phyloP scores from a whole-genome alignment of 2,888 invertebrate species.

The Plutella xylostella region DNA sequence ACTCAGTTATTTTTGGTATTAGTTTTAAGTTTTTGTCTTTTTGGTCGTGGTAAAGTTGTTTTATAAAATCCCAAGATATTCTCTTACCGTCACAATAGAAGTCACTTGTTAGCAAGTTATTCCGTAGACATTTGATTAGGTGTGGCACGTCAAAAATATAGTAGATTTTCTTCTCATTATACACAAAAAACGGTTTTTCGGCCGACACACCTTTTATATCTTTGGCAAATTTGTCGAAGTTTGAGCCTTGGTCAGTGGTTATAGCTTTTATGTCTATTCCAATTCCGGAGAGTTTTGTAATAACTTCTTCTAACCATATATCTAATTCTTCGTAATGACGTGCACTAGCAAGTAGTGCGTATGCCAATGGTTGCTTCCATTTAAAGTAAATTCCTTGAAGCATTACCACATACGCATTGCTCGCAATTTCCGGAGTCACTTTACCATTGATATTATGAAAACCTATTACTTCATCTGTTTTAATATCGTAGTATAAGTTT shows the following conservation, averaged over 20 bases:
- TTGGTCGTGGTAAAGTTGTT: background rate
- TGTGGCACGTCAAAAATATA: slow-evolving; percentile 18
- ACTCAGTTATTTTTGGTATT: background rate
- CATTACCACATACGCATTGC: slow-evolving; percentile 17
- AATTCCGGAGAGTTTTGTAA: slow-evolving; percentile 17
- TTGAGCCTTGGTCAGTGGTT: slow-evolving; percentile 21
- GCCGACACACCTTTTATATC: too few relatives aligned
- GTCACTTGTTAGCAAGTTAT: slow-evolving; percentile 1
- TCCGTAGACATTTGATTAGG: slow-evolving; percentile 5
- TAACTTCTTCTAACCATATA: slow-evolving; percentile 20
- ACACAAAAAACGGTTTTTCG: slow-evolving; percentile 19
- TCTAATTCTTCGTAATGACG: slow-evolving; percentile 19
- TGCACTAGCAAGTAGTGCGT: slow-evolving; percentile 17
- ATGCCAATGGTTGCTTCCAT: slow-evolving; percentile 24
- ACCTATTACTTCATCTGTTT: too few relatives aligned
- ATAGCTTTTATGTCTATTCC: slow-evolving; percentile 22
- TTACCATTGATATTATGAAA: too few relatives aligned
- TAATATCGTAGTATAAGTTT: too few relatives aligned
- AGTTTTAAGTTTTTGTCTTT: background rate
- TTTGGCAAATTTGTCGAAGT: slow-evolving; percentile 9
- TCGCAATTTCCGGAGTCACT: too few relatives aligned
- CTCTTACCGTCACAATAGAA: background rate
- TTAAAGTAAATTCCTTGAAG: slow-evolving; percentile 18
- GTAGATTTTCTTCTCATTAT: slow-evolving; percentile 12
- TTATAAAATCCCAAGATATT: slow-evolving; percentile 3